Base-by-base conservation (phyloP, 2,888 invertebrate species). In the Rhodophaea formosa region DNA sequence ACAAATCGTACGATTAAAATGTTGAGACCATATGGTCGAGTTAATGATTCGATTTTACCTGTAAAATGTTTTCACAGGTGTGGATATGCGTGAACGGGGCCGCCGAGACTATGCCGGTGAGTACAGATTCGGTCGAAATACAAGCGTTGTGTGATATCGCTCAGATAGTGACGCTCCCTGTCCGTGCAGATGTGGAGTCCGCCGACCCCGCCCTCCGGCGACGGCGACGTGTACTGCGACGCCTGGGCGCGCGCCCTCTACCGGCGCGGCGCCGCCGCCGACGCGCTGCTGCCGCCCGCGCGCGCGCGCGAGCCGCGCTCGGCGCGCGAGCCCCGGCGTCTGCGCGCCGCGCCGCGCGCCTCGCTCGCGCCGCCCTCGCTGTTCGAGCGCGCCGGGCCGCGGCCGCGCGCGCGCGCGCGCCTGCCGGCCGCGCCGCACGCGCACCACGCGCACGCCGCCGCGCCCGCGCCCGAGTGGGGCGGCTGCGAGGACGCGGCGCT, bases 141-240 rank as follows among this genome's bases (percentile, higher is more conserved):
- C 32, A 7, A 10, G 7, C 32, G 32, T 32, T 10, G 7, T 32
- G 10, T 7, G 7, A 32, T 35, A 1, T 10, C 8, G 12, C 47
- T 12, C 16, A 1, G 52, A 16, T 32, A 5, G 15, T n/a, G 7
- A 17, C n/a, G 30, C 61, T 51, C 56, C 61, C 62, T 17, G 30
- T 30, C 43, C 56, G 67, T 74, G 69, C 86, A 98, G 98, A 94
- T 97, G 93, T 99, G 99, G 98, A 95, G 97, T 69, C 99, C 99
- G 57, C 99, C 98, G 59, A 99, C 99, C 16, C 99, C 99, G 59
- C 98, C 99, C 10, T 95, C 96, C 80, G 96, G 97, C 81, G 98
- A 98, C 74, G 95, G 95, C 77, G 99, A 99, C 84, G 86, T 98
- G 59, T 98, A 98, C 91, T 94, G 97, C 68, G 98, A 99, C 82